Evolutionary conservation across 2,113 vertebrate genomes (phyloP), one percentile per base, ranked within the genome.

Genomic region (Coryphaenoides rupestris): DNA sequence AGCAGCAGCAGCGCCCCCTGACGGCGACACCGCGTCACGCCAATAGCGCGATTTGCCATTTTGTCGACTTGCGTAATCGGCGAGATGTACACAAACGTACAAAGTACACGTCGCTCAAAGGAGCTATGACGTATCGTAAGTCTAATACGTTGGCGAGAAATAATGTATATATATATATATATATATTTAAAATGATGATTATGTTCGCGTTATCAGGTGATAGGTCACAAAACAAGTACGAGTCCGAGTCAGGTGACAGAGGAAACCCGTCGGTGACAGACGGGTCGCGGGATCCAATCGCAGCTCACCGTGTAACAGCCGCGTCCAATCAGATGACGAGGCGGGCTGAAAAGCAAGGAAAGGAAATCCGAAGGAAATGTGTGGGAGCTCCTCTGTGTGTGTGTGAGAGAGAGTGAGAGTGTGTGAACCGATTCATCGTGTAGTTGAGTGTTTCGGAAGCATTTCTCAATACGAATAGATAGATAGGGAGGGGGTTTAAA

Each of bases 161-260:
- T 14, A 50, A 50, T 3, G 17, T 50, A n/a, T 50, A 45, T 45
- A n/a, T 45, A 13, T 45, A 45, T 45, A 6, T 45, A 45, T n/a
- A n/a, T n/a, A n/a, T n/a, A n/a, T n/a, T n/a, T 10, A 40, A 40
- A 40, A 40, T 7, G 6, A 40, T 40, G 9, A 40, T 40, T 40
- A 7, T 40, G 9, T n/a, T 40, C 12, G 49, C 19, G 58, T 52
- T 61, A 65, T 67, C 69, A 72, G 82, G 79, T 80, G 78, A 83
- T 73, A 80, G 83, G 79, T 81, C 77, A 80, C 76, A 73, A 85
- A 85, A 88, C 85, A 85, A 86, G 80, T 81, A 74, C 65, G 82
- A 66, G 75, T 58, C 74, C 82, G 65, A 84, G 93, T 98, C 95
- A 96, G 91, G 92, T 95, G 94, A 96, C 89, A 84, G 69, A 12